phyloP scores from a whole-genome alignment of 2,888 invertebrate genomes.

The Apamea sordens region DNA sequence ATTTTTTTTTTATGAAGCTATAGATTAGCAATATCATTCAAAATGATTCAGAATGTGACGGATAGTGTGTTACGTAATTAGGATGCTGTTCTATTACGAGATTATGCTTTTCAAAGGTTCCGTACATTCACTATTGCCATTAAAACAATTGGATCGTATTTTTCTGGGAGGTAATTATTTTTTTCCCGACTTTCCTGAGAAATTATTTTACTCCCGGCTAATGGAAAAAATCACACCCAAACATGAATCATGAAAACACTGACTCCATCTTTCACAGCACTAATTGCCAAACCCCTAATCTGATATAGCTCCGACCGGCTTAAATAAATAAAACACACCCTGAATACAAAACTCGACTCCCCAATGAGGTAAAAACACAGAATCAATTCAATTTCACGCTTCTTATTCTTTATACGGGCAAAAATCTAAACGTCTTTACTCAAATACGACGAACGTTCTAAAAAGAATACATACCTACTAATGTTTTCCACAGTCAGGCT shows the following conservation, averaged over 20 bases:
- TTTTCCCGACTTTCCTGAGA: neutral
- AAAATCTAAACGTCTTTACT: conserved; percentile 15
- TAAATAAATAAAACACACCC: conserved; percentile 1
- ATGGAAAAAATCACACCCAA: neutral
- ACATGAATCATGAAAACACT: neutral
- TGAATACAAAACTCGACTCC: conserved; percentile 28
- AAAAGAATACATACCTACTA: conserved; percentile 19
- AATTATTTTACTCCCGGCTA: neutral
- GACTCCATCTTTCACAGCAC: neutral
- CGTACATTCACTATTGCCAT: neutral
- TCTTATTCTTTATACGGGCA: conserved; percentile 33
- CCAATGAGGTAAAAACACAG: conserved; percentile 24
- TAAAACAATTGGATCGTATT: neutral
- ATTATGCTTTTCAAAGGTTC: neutral
- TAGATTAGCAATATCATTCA: neutral
- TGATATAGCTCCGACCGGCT: neutral
- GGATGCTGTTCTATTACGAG: neutral
- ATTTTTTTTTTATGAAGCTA: neutral
- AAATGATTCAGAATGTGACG: neutral
- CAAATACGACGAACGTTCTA: conserved; percentile 29
- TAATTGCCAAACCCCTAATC: neutral
- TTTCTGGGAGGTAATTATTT: neutral
- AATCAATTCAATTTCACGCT: conserved; percentile 56
- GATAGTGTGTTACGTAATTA: neutral
- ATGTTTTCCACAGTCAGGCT: conserved; percentile 1